A percentile compares a stretch with the other conserved stretches of the same genome.
phyloP scores from a whole-genome alignment of 2,797 vertebrate genomes.

The Anomalospiza imberbis region DNA sequence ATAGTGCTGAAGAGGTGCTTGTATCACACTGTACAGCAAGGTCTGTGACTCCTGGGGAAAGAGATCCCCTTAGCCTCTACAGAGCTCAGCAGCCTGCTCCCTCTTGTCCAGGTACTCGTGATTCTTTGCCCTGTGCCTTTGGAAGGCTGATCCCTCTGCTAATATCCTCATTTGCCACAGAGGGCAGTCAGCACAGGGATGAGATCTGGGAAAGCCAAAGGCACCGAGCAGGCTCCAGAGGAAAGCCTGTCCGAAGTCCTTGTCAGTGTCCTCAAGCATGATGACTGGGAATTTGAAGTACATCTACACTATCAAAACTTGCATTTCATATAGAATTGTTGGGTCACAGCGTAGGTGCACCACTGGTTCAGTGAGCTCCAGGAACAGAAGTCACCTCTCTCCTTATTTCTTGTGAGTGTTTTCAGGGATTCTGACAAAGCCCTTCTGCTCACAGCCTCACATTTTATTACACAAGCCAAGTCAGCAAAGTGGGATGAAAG shows the following conservation, averaged over 20 bases:
- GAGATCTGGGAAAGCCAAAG: background rate
- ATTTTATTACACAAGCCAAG: background rate
- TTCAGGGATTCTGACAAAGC: background rate
- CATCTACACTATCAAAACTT: background rate
- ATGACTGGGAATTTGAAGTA: background rate
- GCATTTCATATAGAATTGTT: background rate
- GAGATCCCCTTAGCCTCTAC: background rate
- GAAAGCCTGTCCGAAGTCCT: background rate
- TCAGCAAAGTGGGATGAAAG: background rate
- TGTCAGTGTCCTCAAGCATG: background rate
- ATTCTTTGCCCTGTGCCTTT: accelerated
- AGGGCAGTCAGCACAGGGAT: background rate
- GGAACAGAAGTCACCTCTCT: background rate
- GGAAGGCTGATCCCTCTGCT: background rate
- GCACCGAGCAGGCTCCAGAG: background rate
- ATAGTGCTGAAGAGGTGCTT: accelerated
- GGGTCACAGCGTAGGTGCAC: background rate
- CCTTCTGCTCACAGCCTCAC: background rate
- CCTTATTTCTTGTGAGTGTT: background rate
- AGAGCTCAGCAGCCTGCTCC: background rate
- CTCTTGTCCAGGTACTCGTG: background rate
- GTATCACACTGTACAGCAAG: accelerated
- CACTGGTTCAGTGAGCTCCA: background rate
- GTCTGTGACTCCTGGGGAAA: background rate
- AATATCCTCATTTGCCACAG: accelerated